Conservation (phyloP, 2,888 invertebrate genomes). For the Dichetophora obliterata region DNA sequence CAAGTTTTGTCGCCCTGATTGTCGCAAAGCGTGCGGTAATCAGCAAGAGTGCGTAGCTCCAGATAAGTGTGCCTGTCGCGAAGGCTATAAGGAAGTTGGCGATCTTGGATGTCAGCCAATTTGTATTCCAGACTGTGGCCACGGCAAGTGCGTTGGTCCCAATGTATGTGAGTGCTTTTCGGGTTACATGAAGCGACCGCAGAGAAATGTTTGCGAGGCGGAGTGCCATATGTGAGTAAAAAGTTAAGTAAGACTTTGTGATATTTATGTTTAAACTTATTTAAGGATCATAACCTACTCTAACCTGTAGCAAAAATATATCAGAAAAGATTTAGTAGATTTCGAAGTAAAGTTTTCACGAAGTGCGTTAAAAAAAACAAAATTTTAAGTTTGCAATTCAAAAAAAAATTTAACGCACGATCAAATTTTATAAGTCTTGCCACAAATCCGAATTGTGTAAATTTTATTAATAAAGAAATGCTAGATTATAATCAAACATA, state of each 20-base stretch:
- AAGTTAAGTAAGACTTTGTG: neutral
- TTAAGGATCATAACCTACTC: too few species aligned
- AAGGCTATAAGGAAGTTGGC: constrained; percentile 59
- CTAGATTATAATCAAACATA: too few species aligned
- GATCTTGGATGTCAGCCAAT: constrained; percentile 65
- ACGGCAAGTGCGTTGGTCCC: constrained; percentile 64
- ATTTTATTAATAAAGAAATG: too few species aligned
- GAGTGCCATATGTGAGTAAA: constrained; percentile 63
- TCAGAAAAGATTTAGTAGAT: too few species aligned
- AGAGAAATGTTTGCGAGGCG: constrained; percentile 63
- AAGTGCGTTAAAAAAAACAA: too few species aligned
- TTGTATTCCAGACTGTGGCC: constrained; percentile 65
- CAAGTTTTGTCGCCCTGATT: constrained; percentile 64
- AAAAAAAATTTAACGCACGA: too few species aligned
- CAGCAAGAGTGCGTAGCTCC: constrained; percentile 61
- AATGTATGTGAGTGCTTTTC: constrained; percentile 67
- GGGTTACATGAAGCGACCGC: constrained; percentile 65
- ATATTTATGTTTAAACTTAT: too few species aligned
- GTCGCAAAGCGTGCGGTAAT: constrained; percentile 65
- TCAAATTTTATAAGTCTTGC: too few species aligned
- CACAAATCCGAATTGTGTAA: too few species aligned
- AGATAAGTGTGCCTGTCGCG: constrained; percentile 57
- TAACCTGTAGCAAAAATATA: too few species aligned
- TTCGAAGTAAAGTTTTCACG: too few species aligned
- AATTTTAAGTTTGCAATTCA: too few species aligned